These are phyloP conservation scores for Antitype chi DNA, from an alignment of 2,888 invertebrate genomes.

Conservation along the genomic window DNA sequence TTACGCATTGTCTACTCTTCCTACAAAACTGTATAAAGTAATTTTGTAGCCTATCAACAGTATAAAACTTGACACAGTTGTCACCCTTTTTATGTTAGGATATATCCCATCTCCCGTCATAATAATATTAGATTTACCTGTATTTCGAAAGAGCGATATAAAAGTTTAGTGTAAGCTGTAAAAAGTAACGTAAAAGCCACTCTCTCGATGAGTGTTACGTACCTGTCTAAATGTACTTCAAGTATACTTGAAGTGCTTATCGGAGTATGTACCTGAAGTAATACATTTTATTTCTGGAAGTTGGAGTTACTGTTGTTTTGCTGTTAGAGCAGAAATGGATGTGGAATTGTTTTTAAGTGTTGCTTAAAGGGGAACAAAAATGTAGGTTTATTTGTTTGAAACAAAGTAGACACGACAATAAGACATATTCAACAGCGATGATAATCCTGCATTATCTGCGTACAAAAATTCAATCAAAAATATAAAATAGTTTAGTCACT, in stretches of 20 bases:
- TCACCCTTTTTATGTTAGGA: background rate
- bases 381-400: background rate
- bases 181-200: constrained; percentile 66
- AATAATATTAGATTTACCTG: background rate
- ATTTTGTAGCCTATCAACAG: background rate
- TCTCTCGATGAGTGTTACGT: constrained; percentile 65
- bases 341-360: constrained; percentile 18
- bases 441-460: too few relatives aligned
- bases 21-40: too few relatives aligned
- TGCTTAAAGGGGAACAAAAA: background rate
- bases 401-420: background rate
- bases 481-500: too few relatives aligned
- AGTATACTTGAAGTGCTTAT: constrained; percentile 33
- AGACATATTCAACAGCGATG: too few relatives aligned
- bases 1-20: too few relatives aligned
- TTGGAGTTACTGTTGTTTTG: constrained; percentile 16
- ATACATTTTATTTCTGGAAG: constrained; percentile 32
- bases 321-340: background rate
- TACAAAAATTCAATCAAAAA: too few relatives aligned
- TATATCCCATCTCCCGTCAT: too few relatives aligned
- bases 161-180: constrained; percentile 70
- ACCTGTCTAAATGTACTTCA: constrained; percentile 48
- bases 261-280: constrained; percentile 10
- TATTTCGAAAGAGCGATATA: constrained; percentile 50
- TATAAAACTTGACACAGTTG: background rate